Conservation (phyloP, 2,797 vertebrate species). For the Spea hammondii region DNA sequence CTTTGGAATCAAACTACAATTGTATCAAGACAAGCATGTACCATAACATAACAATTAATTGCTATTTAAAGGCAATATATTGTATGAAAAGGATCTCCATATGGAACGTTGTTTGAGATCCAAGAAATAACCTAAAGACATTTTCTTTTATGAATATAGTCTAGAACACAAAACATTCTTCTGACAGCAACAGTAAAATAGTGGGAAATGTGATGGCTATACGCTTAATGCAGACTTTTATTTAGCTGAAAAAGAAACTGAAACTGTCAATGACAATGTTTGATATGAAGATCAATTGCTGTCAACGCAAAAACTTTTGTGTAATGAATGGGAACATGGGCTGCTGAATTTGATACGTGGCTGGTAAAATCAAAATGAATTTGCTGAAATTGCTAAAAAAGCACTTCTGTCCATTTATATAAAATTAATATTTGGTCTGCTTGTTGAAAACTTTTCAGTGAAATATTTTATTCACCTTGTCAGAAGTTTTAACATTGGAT, state of each 20-base stretch:
- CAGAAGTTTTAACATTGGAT: too few relatives aligned
- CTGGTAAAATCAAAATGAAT: not conserved
- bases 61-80: constrained; percentile 20
- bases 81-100: constrained; percentile 30
- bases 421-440: not conserved
- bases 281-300: constrained; percentile 14
- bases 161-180: constrained; percentile 38
- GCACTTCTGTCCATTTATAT: not conserved
- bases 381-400: too few relatives aligned
- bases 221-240: constrained; percentile 28
- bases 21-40: constrained; percentile 30
- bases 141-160: constrained; percentile 42
- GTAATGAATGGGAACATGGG: not conserved
- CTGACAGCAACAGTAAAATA: constrained; percentile 38
- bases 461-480: too few relatives aligned
- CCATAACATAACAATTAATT: constrained; percentile 39
- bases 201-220: constrained; percentile 5
- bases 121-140: constrained; percentile 46
- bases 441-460: not conserved
- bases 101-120: constrained; percentile 11
- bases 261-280: constrained; percentile 9
- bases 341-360: not conserved
- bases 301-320: not conserved
- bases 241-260: constrained; percentile 20
- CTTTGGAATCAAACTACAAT: constrained; percentile 31